phyloP scores from a whole-genome alignment of 2,113 vertebrate genomes.

The Hippocampus abdominalis region DNA sequence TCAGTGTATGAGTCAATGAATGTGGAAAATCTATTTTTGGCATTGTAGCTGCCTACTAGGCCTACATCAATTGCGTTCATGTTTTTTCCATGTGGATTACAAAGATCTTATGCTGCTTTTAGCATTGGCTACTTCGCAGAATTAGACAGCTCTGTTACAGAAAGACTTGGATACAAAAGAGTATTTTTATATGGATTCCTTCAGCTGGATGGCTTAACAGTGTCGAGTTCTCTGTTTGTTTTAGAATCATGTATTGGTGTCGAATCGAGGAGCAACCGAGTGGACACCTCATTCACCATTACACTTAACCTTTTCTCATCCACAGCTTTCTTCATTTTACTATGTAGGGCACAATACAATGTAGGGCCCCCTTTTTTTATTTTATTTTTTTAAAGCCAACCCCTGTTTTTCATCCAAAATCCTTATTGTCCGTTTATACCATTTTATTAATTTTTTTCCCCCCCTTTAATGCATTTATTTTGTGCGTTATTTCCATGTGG shows the following conservation, averaged over 20 bases:
- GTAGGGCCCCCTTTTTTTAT: no score
- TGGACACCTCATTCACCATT: not conserved
- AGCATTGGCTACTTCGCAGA: slow-evolving; percentile 4
- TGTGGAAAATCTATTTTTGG: slow-evolving; percentile 21
- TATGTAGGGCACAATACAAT: no score
- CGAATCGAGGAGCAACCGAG: not conserved
- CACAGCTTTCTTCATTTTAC: no score
- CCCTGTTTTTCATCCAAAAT: no score
- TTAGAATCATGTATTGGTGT: not conserved
- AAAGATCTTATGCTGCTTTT: slow-evolving; percentile 11
- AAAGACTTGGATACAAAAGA: not conserved
- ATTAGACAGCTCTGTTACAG: slow-evolving; percentile 1
- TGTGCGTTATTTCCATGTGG: no score
- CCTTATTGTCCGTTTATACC: no score
- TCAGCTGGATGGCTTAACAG: not conserved
- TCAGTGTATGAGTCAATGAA: slow-evolving; percentile 22
- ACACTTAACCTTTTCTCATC: not conserved
- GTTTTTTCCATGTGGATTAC: slow-evolving; percentile 13
- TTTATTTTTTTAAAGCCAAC: no score
- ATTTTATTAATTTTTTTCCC: no score
- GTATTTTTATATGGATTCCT: not conserved
- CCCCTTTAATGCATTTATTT: no score
- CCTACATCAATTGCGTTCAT: slow-evolving; percentile 19
- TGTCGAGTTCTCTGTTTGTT: not conserved
- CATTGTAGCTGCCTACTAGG: slow-evolving; percentile 8